Conservation (phyloP, 2,797 vertebrate genomes). For the Chaenodraco wilsoni region DNA sequence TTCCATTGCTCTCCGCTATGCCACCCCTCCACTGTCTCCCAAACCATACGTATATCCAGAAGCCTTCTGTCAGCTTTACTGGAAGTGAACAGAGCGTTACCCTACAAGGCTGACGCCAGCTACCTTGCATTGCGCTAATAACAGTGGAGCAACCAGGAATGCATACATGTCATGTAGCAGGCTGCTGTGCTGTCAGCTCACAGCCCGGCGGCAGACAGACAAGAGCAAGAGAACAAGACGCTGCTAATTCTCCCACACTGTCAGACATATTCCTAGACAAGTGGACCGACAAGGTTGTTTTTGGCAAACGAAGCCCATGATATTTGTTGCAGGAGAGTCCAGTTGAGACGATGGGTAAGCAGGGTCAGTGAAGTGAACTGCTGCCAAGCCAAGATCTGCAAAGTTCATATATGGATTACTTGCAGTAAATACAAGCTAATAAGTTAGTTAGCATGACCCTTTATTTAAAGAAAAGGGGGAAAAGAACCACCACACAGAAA, state of each 20-base stretch:
- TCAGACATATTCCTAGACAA: conserved; percentile 29
- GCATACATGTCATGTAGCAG: conserved; percentile 65
- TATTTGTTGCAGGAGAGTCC: conserved; percentile 49
- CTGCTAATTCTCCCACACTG: conserved; percentile 52
- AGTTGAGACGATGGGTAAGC: conserved; percentile 20
- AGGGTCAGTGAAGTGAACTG: not conserved
- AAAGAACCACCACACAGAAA: not conserved
- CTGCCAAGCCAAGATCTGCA: not conserved
- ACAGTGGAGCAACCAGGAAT: conserved; percentile 47
- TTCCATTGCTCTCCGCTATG: not conserved
- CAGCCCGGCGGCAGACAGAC: conserved; percentile 41
- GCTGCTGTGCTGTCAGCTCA: conserved; percentile 56
- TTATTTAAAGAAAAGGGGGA: not conserved
- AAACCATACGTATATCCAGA: conserved; percentile 2
- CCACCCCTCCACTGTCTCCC: conserved; percentile 2
- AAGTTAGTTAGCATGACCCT: not conserved
- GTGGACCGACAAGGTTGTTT: conserved; percentile 42
- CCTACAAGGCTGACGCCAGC: conserved; percentile 42
- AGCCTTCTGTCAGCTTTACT: conserved; percentile 37
- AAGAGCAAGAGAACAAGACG: conserved; percentile 48
- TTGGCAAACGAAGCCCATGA: conserved; percentile 30
- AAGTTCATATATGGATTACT: not conserved
- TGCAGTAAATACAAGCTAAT: not conserved
- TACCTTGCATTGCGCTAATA: conserved; percentile 64
- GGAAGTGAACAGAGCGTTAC: conserved; percentile 33